A percentile compares a stretch with the other conserved stretches of the same genome.
Evolutionary conservation across 64 coral and sea anemone genomes (phyloP).

Genomic region (Dendrophyllia cribrosa): DNA sequence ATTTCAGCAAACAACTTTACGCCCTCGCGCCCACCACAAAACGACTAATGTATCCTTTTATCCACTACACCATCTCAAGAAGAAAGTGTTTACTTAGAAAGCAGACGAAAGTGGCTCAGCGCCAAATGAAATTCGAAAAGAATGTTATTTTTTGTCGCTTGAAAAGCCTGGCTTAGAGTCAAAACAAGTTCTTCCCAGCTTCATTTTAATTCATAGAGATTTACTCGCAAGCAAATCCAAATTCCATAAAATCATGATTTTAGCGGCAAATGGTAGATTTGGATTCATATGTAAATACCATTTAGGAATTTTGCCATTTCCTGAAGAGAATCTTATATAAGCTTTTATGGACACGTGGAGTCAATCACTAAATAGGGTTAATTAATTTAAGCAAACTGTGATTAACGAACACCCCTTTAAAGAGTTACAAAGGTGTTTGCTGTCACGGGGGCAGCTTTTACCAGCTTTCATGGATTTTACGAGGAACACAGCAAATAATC

Average conservation of each 20-base stretch:
- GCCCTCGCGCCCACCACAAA: constrained; percentile 50
- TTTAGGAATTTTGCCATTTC: constrained; percentile 60
- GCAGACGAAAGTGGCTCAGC: background rate
- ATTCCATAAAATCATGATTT: background rate
- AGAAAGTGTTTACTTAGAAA: constrained; percentile 58
- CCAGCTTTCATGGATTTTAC: background rate
- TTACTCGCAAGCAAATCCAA: background rate
- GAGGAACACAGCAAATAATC: background rate
- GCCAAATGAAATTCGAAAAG: constrained; percentile 12
- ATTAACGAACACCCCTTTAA: constrained; percentile 12
- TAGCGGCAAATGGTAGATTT: background rate
- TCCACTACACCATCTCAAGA: constrained; percentile 28
- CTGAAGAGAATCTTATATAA: constrained; percentile 20
- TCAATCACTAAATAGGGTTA: constrained; percentile 48
- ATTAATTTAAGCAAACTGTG: constrained; percentile 41
- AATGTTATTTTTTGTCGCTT: background rate
- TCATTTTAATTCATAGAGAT: background rate
- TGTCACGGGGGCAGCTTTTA: background rate
- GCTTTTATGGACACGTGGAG: constrained; percentile 55
- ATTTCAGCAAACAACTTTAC: constrained; percentile 38
- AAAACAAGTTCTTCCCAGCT: background rate
- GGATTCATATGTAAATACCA: constrained; percentile 53
- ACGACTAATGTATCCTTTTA: constrained; percentile 61
- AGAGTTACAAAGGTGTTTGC: constrained; percentile 19
- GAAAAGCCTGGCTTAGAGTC: background rate